These are phyloP conservation scores for Typhlichthys subterraneus DNA, from an alignment of 2,797 vertebrate species.

Conservation along the genomic window DNA sequence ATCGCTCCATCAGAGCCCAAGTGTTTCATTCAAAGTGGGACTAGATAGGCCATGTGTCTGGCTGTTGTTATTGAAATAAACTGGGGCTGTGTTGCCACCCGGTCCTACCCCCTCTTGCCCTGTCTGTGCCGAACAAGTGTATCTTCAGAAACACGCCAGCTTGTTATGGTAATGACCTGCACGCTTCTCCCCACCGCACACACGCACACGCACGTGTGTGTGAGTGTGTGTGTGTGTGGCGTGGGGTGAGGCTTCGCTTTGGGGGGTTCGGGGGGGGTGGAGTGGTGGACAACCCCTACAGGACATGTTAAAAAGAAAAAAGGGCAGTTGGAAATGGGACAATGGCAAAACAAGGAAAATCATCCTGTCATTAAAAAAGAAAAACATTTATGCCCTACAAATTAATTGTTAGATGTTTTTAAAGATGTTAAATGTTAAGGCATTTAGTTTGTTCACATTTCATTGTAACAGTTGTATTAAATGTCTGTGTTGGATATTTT, in stretches of 20 bases:
- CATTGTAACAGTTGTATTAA: neutral
- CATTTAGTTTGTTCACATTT: neutral
- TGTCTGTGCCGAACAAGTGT: constrained; percentile 86
- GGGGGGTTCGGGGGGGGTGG: constrained; percentile 28
- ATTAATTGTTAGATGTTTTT: neutral
- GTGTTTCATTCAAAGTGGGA: constrained; percentile 80
- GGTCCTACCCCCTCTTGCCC: constrained; percentile 53
- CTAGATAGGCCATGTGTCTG: constrained; percentile 79
- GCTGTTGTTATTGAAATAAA: constrained; percentile 86
- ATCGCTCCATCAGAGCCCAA: constrained; percentile 78
- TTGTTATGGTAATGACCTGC: constrained; percentile 93
- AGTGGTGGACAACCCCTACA: constrained; percentile 37
- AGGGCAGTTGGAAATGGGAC: constrained; percentile 40
- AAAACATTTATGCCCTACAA: no score
- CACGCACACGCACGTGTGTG: constrained; percentile 20
- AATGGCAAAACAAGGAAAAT: constrained; percentile 46
- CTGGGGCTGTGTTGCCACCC: constrained; percentile 59
- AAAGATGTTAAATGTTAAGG: neutral
- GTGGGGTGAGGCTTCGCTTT: constrained; percentile 48
- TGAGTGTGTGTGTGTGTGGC: constrained; percentile 21
- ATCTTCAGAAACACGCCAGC: constrained; percentile 93
- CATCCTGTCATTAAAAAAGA: constrained; percentile 6
- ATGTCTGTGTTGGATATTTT: neutral
- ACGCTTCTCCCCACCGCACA: constrained; percentile 55
- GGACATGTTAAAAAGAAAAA: constrained; percentile 36